Conservation (phyloP, 2,888 invertebrate species). For the Parnassius mnemosyne region DNA sequence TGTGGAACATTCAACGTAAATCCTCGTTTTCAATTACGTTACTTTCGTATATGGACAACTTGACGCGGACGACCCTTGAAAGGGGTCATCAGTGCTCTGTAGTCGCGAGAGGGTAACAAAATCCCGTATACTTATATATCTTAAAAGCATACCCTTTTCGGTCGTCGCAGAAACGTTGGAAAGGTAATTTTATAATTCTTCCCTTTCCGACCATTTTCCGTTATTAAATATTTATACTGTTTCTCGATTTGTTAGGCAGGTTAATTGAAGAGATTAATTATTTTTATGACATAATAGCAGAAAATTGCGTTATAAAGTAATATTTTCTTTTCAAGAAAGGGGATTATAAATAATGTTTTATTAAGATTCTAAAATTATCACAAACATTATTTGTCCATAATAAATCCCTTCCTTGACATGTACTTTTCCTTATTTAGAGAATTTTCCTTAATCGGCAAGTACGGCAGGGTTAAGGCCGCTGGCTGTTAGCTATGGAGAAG, state of each 20-base stretch:
- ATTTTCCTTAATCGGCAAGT: no score
- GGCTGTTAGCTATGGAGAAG: no score
- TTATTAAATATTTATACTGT: conserved; percentile 70
- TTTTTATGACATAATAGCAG: conserved; percentile 38
- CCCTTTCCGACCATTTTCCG: conserved; percentile 74
- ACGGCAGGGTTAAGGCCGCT: no score
- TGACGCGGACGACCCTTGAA: conserved; percentile 50
- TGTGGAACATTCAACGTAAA: conserved; percentile 9
- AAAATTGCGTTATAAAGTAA: neutral
- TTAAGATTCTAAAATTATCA: no score
- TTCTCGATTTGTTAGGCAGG: conserved; percentile 59
- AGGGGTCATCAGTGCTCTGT: conserved; percentile 41
- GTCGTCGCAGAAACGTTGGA: conserved; percentile 66
- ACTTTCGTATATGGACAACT: conserved; percentile 30
- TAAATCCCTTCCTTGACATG: no score
- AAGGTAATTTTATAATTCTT: conserved; percentile 74
- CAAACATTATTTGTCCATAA: no score
- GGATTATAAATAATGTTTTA: no score
- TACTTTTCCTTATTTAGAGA: no score
- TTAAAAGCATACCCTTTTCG: conserved; percentile 65
- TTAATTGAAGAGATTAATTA: conserved; percentile 59
- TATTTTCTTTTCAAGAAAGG: no score
- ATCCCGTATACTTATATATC: conserved; percentile 52
- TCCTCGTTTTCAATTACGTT: conserved; percentile 13
- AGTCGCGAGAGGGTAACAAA: conserved; percentile 33